phyloP scores from a whole-genome alignment of 2,113 vertebrate genomes.

The Tragelaphus strepsiceros region DNA sequence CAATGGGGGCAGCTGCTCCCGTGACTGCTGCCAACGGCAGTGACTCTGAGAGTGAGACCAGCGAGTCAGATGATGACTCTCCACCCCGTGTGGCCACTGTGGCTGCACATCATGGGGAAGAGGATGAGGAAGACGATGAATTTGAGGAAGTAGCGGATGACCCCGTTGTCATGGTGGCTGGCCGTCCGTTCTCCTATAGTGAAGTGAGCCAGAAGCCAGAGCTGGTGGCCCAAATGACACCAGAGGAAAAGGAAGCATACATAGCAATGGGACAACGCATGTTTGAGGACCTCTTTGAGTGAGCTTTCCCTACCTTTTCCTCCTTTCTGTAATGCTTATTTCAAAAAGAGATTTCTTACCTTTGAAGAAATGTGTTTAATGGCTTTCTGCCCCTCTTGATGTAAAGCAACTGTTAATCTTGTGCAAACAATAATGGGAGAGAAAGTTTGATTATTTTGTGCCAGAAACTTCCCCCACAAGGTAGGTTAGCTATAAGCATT shows the following conservation, averaged over 20 bases:
- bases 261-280: conserved; percentile 96
- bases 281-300: conserved; percentile 97
- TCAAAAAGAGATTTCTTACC: conserved; percentile 51
- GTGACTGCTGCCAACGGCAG: conserved; percentile 81
- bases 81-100: conserved; percentile 64
- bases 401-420: conserved; percentile 44
- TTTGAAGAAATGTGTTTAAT: conserved; percentile 44
- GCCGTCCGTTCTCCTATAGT: conserved; percentile 87
- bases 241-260: conserved; percentile 96
- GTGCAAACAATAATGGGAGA: not conserved
- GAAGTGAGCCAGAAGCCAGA: conserved; percentile 95
- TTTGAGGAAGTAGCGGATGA: conserved; percentile 94
- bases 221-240: conserved; percentile 95
- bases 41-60: conserved; percentile 98
- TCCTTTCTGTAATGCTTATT: conserved; percentile 11
- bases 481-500: not conserved
- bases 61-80: conserved; percentile 93
- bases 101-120: not conserved
- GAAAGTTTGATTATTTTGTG: conserved; percentile 53
- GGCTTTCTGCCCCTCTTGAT: not conserved
- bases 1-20: conserved; percentile 70
- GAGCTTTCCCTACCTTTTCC: conserved; percentile 51
- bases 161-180: conserved; percentile 90
- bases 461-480: conserved; percentile 49
- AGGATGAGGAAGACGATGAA: conserved; percentile 92